Conservation (phyloP, 2,888 invertebrate species). For the Dorcus hopei region DNA sequence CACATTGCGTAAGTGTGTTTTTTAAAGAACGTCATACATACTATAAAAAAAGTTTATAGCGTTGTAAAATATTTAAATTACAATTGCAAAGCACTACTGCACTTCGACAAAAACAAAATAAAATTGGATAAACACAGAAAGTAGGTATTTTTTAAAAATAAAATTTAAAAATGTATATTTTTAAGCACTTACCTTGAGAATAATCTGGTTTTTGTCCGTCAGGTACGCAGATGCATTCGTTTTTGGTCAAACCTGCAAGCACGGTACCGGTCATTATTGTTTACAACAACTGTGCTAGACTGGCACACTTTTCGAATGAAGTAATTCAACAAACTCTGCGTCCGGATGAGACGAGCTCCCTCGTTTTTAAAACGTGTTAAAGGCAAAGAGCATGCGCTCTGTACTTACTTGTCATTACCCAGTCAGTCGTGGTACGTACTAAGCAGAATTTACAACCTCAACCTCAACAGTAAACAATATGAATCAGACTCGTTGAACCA, state of each 20-base stretch:
- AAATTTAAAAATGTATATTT: too few relatives aligned
- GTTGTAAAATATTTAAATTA: too few relatives aligned
- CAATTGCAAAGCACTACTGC: too few relatives aligned
- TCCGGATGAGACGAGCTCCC: constrained; percentile 5
- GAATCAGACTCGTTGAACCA: too few relatives aligned
- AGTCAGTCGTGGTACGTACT: too few relatives aligned
- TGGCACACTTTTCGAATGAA: not conserved
- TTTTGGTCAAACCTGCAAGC: constrained; percentile 36
- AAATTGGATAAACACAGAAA: too few relatives aligned
- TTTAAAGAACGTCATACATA: too few relatives aligned
- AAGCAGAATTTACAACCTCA: too few relatives aligned
- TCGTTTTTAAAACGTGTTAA: constrained; percentile 13
- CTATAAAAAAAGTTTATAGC: too few relatives aligned
- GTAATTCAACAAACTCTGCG: not conserved
- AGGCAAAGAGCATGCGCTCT: constrained; percentile 2
- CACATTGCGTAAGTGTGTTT: too few relatives aligned
- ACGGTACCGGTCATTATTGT: constrained; percentile 31
- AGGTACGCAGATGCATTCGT: constrained; percentile 33
- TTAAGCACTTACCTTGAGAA: constrained; percentile 26
- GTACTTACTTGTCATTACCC: not conserved
- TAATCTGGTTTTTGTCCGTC: constrained; percentile 20
- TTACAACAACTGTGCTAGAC: constrained; percentile 2
- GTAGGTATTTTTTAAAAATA: too few relatives aligned
- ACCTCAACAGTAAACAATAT: not conserved
- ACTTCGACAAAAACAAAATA: too few relatives aligned